Conservation (phyloP, 2,888 invertebrate species). For the Microplitis deprimator region DNA sequence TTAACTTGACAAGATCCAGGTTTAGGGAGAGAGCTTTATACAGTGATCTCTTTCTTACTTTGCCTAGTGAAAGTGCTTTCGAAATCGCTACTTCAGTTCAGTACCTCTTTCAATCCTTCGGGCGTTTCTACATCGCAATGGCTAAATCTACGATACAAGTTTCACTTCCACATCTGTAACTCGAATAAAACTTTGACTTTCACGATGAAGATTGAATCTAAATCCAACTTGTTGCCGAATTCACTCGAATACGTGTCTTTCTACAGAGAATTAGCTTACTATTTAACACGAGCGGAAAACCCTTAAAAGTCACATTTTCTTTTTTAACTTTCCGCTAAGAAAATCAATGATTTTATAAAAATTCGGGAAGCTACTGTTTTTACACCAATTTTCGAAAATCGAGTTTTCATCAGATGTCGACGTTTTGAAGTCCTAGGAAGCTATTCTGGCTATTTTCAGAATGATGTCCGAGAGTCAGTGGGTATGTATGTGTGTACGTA, state of each 20-base stretch:
- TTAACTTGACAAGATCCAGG: conserved; percentile 13
- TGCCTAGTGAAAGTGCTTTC: background rate
- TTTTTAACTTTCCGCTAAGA: background rate
- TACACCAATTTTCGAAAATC: too few relatives aligned
- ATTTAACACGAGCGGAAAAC: conserved; percentile 23
- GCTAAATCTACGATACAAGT: conserved; percentile 42
- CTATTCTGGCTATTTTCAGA: too few relatives aligned
- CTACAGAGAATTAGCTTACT: conserved; percentile 17
- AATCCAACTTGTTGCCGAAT: conserved; percentile 53
- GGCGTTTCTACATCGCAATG: conserved; percentile 15
- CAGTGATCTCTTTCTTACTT: background rate
- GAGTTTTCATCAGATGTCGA: too few relatives aligned
- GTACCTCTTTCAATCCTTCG: conserved; percentile 9
- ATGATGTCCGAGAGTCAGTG: too few relatives aligned
- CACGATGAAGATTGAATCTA: conserved; percentile 52
- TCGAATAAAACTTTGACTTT: conserved; percentile 52
- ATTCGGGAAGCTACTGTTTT: too few relatives aligned
- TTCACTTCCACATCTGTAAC: conserved; percentile 52
- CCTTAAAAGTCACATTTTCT: background rate
- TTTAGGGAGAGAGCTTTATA: background rate
- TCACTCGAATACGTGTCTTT: conserved; percentile 41
- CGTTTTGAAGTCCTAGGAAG: too few relatives aligned
- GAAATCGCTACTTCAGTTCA: conserved; percentile 23
- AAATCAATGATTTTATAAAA: too few relatives aligned
- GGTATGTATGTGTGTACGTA: too few relatives aligned